phyloP scores from a whole-genome alignment of 2,113 vertebrate species.

The Microtus ochrogaster region DNA sequence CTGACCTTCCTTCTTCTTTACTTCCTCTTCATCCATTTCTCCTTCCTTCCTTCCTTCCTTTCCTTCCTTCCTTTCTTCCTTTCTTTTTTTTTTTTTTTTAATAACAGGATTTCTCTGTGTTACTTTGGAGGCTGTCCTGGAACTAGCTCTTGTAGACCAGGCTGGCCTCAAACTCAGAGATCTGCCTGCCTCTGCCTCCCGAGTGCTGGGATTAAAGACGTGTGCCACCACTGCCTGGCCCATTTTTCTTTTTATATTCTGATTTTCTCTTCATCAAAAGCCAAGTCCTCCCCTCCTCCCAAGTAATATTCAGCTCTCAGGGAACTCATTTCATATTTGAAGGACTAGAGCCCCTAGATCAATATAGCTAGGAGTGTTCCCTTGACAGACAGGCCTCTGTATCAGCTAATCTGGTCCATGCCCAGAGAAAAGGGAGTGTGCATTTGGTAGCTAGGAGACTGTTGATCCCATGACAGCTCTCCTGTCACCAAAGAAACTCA shows the following conservation, averaged over 20 bases:
- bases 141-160: too few species aligned
- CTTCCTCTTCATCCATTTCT: neutral
- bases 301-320: neutral
- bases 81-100: too few species aligned
- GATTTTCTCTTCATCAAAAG: neutral
- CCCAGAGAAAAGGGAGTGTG: neutral
- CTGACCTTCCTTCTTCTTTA: neutral
- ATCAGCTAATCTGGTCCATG: neutral
- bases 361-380: neutral
- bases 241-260: neutral
- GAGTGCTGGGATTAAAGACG: too few species aligned
- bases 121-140: too few species aligned
- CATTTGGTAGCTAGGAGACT: neutral
- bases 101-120: too few species aligned
- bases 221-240: too few species aligned
- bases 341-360: neutral
- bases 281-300: neutral
- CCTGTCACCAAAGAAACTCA: neutral
- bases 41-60: too few species aligned
- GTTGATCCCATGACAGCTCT: neutral
- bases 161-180: too few species aligned
- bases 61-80: too few species aligned
- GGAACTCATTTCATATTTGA: neutral
- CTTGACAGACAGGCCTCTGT: neutral
- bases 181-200: too few species aligned